Percentiles rank a stretch among this genome's conserved stretches.
phyloP scores from a whole-genome alignment of 2,888 invertebrate genomes.

The Pammene fasciana region DNA sequence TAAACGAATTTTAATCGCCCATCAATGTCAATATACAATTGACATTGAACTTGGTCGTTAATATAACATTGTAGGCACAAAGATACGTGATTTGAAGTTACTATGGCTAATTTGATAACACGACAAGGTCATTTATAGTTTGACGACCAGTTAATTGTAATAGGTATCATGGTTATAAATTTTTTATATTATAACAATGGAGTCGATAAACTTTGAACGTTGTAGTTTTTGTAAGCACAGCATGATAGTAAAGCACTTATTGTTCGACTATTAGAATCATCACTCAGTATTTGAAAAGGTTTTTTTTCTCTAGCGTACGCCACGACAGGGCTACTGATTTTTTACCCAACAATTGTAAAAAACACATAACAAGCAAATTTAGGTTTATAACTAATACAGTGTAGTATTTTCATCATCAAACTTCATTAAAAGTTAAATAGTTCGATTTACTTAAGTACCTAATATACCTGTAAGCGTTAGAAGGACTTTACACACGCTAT shows the following conservation, averaged over 20 bases:
- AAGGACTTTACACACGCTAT: conserved; percentile 55
- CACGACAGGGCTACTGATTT: too few relatives aligned
- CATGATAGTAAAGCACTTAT: conserved; percentile 2
- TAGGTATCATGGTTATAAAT: not conserved
- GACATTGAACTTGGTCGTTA: conserved; percentile 57
- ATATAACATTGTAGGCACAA: conserved; percentile 28
- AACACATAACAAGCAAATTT: too few relatives aligned
- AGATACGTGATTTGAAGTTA: conserved; percentile 37
- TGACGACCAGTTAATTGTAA: conserved; percentile 3
- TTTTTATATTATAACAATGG: conserved; percentile 13
- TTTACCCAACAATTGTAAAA: not conserved
- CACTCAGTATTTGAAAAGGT: not conserved
- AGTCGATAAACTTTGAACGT: conserved; percentile 12
- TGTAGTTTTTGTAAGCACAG: not conserved
- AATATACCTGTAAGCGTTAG: conserved; percentile 51
- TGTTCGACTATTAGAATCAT: not conserved
- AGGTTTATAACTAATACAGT: not conserved
- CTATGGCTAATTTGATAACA: conserved; percentile 30
- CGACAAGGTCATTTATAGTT: conserved; percentile 29
- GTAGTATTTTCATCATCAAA: not conserved
- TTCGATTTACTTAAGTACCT: conserved; percentile 36
- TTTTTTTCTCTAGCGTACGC: too few relatives aligned
- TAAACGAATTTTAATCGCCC: conserved; percentile 53
- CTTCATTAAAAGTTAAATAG: conserved; percentile 6
- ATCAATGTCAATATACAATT: conserved; percentile 56